Evolutionary conservation across 2,797 vertebrate species (phyloP).

Genomic region (Phyllotis vaccarum): DNA sequence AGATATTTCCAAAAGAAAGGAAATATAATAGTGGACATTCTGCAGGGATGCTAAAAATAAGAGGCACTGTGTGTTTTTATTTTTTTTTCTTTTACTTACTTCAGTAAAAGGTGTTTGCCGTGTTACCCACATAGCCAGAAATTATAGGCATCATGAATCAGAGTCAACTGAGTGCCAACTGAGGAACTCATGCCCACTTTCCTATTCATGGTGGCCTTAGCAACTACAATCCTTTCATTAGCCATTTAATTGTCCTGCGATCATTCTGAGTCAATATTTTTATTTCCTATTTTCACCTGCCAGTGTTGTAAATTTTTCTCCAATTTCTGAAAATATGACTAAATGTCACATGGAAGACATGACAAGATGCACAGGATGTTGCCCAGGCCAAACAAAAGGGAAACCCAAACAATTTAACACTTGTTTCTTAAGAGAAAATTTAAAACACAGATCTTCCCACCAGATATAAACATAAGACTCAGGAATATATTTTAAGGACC

Average conservation of each 20-base stretch:
- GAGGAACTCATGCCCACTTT: constrained; percentile 75
- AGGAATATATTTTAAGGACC: background rate
- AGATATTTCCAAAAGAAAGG: constrained; percentile 28
- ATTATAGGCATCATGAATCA: constrained; percentile 55
- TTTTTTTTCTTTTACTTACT: constrained; percentile 10
- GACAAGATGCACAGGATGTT: constrained; percentile 76
- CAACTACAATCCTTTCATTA: constrained; percentile 85
- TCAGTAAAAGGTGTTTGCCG: background rate
- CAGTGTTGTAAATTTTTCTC: constrained; percentile 81
- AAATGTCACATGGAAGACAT: constrained; percentile 84
- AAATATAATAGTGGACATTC: constrained; percentile 45
- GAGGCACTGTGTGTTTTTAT: constrained; percentile 23
- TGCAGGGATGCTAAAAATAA: constrained; percentile 65
- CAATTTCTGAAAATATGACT: constrained; percentile 82
- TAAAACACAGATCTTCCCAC: constrained; percentile 56
- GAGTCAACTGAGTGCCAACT: constrained; percentile 60
- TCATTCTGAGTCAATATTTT: constrained; percentile 88
- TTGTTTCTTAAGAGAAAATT: constrained; percentile 77
- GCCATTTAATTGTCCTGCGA: constrained; percentile 86
- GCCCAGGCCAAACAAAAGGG: constrained; percentile 68
- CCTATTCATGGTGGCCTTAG: constrained; percentile 79
- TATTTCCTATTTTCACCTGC: constrained; percentile 88
- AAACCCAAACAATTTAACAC: constrained; percentile 83
- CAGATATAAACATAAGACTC: constrained; percentile 28
- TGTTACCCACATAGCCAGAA: constrained; percentile 63